Evolutionary conservation across 2,113 vertebrate genomes (phyloP).

Genomic region (Aegithalos caudatus): DNA sequence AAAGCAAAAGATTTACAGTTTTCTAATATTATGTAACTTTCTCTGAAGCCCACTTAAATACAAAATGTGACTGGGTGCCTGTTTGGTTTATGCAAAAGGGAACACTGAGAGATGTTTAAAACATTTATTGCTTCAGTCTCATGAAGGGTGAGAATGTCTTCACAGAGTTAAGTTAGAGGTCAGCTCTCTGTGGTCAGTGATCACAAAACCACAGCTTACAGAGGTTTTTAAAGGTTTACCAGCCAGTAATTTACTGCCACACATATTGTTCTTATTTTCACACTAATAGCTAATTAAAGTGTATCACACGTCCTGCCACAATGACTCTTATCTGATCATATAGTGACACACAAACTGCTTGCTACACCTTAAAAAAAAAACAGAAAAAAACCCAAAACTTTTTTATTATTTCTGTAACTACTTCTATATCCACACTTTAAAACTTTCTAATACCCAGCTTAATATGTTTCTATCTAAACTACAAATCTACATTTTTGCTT

Average conservation of each 20-base stretch:
- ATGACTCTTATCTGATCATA: not conserved
- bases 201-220: not conserved
- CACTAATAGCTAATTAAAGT: not conserved
- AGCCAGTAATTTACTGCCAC: not conserved
- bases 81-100: not conserved
- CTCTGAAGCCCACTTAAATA: not conserved
- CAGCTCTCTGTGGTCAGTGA: not conserved
- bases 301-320: not conserved
- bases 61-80: not conserved
- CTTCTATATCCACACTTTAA: not conserved
- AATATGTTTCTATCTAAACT: not conserved
- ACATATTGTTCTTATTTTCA: not conserved
- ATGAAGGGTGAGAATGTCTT: not conserved
- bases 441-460: not conserved
- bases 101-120: not conserved
- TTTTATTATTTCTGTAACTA: not conserved
- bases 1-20: not conserved
- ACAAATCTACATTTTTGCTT: not conserved
- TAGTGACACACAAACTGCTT: not conserved
- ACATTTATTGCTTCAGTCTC: not conserved
- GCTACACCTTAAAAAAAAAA: not conserved
- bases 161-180: not conserved
- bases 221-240: not conserved
- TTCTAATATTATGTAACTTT: not conserved
- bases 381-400: too few relatives aligned